A percentile compares a stretch with the other conserved stretches of the same genome.
phyloP scores from a whole-genome alignment of 2,888 invertebrate species.

The Drosophila koepferae region DNA sequence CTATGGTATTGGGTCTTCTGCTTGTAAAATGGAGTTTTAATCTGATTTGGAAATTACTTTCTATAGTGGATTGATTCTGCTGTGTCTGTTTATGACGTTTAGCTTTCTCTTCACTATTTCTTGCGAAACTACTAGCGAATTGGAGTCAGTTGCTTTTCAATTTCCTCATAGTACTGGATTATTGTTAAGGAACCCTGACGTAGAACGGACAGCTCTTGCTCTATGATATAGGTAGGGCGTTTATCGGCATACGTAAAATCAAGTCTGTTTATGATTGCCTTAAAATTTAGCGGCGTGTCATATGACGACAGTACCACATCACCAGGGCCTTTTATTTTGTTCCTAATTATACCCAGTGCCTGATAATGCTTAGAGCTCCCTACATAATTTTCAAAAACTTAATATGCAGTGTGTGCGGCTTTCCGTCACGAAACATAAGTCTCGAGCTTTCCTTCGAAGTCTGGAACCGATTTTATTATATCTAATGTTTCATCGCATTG shows the following conservation, averaged over 20 bases:
- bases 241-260: neutral
- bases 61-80: too few species aligned
- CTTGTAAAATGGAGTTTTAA: too few species aligned
- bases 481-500: neutral
- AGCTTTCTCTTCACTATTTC: neutral
- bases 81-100: neutral
- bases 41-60: too few species aligned
- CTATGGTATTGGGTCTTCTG: too few species aligned
- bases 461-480: neutral
- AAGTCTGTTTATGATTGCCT: neutral
- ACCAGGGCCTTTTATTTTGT: neutral
- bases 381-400: too few species aligned
- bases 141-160: neutral
- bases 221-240: neutral
- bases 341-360: neutral
- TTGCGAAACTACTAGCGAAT: constrained; percentile 1
- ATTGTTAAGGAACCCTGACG: neutral
- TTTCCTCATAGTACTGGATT: neutral
- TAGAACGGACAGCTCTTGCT: too few species aligned
- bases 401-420: neutral
- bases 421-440: neutral
- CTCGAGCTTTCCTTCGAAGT: neutral
- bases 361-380: neutral
- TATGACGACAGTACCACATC: neutral
- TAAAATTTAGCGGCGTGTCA: neutral